Conservation (phyloP, 2,113 vertebrate species). For the Hystrix cristata region DNA sequence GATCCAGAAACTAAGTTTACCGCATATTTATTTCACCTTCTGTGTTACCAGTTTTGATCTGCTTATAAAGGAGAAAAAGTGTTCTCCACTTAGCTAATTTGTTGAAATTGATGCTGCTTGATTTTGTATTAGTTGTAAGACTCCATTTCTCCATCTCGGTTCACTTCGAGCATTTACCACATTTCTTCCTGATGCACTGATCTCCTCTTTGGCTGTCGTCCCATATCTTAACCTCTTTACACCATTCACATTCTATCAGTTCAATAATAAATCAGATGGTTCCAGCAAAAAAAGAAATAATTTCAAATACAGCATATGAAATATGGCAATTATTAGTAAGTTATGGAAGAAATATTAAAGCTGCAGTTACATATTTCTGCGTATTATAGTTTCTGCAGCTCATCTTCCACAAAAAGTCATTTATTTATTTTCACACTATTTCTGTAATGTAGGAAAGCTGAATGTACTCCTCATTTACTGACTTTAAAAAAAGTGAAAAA, state of each 20-base stretch:
- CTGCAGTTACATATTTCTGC: neutral
- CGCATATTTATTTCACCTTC: neutral
- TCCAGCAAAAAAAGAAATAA: neutral
- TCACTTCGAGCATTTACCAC: slow-evolving; percentile 50
- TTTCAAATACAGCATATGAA: neutral
- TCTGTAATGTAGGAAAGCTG: neutral
- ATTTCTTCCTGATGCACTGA: slow-evolving; percentile 38
- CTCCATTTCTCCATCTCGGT: neutral
- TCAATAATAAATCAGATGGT: neutral
- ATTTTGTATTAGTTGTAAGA: slow-evolving; percentile 42
- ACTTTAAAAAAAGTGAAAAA: neutral
- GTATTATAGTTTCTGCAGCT: neutral
- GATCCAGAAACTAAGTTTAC: slow-evolving; percentile 15
- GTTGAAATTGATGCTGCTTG: slow-evolving; percentile 9
- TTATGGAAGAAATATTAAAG: slow-evolving; percentile 35
- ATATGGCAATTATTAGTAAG: neutral
- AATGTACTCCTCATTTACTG: neutral
- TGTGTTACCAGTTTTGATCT: neutral
- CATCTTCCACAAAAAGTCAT: neutral
- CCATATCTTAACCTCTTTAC: neutral
- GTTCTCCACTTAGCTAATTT: neutral
- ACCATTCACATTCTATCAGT: neutral
- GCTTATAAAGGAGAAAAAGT: neutral
- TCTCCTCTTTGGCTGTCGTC: neutral
- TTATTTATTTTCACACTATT: slow-evolving; percentile 5